Conservation (phyloP, 2,888 invertebrate genomes). For the Amphipoea lucens region DNA sequence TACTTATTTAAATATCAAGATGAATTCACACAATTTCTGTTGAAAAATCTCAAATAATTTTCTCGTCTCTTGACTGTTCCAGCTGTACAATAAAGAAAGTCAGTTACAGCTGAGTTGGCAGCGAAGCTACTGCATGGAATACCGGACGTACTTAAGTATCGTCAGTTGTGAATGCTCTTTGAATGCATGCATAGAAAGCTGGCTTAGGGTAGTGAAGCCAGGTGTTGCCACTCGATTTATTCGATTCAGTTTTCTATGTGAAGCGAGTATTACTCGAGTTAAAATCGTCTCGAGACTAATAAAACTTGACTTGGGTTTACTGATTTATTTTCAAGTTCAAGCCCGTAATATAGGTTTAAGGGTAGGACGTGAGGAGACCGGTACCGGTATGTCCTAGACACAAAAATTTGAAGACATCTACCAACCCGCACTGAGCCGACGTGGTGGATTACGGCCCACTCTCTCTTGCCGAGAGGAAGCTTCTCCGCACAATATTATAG, state of each 20-base stretch:
- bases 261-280: background rate
- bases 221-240: constrained; percentile 1
- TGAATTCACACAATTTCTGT: background rate
- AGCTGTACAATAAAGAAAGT: background rate
- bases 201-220: background rate
- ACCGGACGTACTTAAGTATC: constrained; percentile 2
- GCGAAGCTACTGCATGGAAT: background rate
- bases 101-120: background rate
- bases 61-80: too few species aligned
- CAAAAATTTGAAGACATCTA: too few species aligned
- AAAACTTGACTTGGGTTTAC: background rate
- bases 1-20: background rate
- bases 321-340: background rate
- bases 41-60: background rate
- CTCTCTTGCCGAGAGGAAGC: too few species aligned
- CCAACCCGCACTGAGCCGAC: too few species aligned
- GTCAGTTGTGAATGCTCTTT: constrained; percentile 6
- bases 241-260: background rate
- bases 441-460: too few species aligned
- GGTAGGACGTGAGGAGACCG: too few species aligned
- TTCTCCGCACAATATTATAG: too few species aligned
- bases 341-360: too few species aligned
- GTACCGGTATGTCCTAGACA: too few species aligned
- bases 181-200: constrained; percentile 10
- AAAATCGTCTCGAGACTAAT: background rate